A percentile compares a stretch with the other conserved stretches of the same genome.
These are phyloP conservation scores for Bufo bufo DNA, from an alignment of 2,113 vertebrate species.

Conservation along the genomic window DNA sequence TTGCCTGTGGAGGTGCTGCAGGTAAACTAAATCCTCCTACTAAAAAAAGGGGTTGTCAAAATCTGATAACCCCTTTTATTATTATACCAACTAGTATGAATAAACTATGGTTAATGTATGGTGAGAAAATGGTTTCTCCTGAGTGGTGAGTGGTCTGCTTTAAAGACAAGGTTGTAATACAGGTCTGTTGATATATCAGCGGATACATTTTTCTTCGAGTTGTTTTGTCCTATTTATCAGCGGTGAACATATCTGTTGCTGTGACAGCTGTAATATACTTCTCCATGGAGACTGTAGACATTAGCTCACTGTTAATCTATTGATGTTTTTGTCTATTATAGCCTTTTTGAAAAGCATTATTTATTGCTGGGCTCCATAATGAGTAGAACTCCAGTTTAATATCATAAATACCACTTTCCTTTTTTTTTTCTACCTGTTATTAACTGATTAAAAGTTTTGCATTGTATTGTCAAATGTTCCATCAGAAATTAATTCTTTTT, in stretches of 20 bases:
- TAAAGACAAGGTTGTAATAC: neutral
- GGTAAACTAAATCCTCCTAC: neutral
- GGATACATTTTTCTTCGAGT: slow-evolving; percentile 10
- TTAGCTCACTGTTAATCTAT: slow-evolving; percentile 13
- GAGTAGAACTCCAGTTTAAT: neutral
- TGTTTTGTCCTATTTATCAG: slow-evolving; percentile 38
- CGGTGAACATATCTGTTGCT: slow-evolving; percentile 29
- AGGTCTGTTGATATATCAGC: slow-evolving; percentile 8
- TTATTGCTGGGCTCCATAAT: neutral
- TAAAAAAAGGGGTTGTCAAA: neutral
- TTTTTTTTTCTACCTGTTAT: slow-evolving; percentile 14
- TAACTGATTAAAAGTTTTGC: slow-evolving; percentile 35
- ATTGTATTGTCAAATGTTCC: slow-evolving; percentile 32
- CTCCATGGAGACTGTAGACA: slow-evolving; percentile 40
- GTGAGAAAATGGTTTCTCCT: neutral
- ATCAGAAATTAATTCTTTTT: slow-evolving; percentile 38
- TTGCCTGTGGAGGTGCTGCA: too few relatives aligned
- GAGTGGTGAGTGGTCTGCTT: neutral
- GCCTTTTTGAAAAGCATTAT: slow-evolving; percentile 13
- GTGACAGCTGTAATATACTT: slow-evolving; percentile 35
- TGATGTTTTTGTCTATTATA: slow-evolving; percentile 8
- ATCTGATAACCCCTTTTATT: neutral
- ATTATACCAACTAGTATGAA: neutral
- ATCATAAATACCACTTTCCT: neutral
- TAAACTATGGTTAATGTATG: neutral